Conservation (phyloP, 2,797 vertebrate genomes). For the Amazona finschi region DNA sequence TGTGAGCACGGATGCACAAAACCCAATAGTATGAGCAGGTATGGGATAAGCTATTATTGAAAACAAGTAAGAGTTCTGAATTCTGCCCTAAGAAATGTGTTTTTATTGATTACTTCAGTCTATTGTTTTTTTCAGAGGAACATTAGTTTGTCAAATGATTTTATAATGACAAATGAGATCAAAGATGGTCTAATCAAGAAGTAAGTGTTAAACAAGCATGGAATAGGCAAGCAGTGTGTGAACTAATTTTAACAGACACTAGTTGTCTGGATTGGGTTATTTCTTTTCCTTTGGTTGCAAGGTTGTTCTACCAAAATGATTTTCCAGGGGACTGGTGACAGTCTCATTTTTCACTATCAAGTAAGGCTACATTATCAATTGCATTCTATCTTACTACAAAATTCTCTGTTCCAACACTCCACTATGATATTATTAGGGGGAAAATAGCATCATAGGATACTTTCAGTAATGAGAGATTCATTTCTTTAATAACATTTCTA, state of each 20-base stretch:
- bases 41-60: not conserved
- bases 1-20: not conserved
- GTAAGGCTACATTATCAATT: constrained; percentile 62
- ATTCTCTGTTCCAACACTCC: constrained; percentile 47
- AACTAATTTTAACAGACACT: constrained; percentile 42
- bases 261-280: constrained; percentile 27
- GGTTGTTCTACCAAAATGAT: constrained; percentile 62
- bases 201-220: not conserved
- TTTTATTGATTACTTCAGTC: constrained; percentile 30
- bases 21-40: not conserved
- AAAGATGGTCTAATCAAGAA: constrained; percentile 37
- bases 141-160: constrained; percentile 23
- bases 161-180: constrained; percentile 56
- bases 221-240: constrained; percentile 24
- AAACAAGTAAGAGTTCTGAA: not conserved
- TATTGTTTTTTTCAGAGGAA: constrained; percentile 23
- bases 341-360: constrained; percentile 70
- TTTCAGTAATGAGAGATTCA: constrained; percentile 31
- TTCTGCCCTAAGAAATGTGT: not conserved
- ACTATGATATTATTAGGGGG: constrained; percentile 31
- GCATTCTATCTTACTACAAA: constrained; percentile 57
- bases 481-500: constrained; percentile 55
- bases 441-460: constrained; percentile 32
- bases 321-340: constrained; percentile 60
- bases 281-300: constrained; percentile 50